Evolutionary conservation across 1,140 invertebrate genomes (phyloP).

Genomic region (Orius laevigatus): DNA sequence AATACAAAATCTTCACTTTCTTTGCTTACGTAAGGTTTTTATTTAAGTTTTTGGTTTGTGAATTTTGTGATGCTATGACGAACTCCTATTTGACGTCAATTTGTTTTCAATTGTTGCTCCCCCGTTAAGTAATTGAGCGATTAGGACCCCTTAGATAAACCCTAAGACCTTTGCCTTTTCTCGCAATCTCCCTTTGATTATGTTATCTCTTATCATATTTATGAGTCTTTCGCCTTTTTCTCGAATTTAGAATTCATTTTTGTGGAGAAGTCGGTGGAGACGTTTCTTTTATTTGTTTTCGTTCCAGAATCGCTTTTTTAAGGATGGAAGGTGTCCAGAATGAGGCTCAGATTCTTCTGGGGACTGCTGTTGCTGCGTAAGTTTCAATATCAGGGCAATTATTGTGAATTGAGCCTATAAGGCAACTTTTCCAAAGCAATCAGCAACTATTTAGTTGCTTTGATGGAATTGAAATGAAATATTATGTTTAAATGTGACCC

Average conservation of each 20-base stretch:
- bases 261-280: too few relatives aligned
- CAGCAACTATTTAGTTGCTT: too few relatives aligned
- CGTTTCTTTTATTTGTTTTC: background rate
- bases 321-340: background rate
- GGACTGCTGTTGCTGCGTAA: conserved; percentile 4
- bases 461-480: too few relatives aligned
- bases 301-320: background rate
- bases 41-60: too few relatives aligned
- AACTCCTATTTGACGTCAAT: too few relatives aligned
- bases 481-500: too few relatives aligned
- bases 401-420: conserved; percentile 8
- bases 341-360: background rate
- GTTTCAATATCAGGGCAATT: conserved; percentile 4
- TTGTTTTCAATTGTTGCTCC: background rate
- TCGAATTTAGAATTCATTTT: background rate
- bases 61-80: too few relatives aligned
- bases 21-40: too few relatives aligned
- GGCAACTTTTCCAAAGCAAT: conserved; percentile 6
- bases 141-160: conserved; percentile 5
- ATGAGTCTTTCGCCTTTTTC: background rate
- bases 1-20: too few relatives aligned
- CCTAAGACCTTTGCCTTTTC: background rate
- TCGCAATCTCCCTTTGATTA: background rate
- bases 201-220: background rate
- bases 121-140: conserved; percentile 6